Base-by-base conservation (phyloP, 92 coral and sea anemone species). In the Epizoanthus ramosus region DNA sequence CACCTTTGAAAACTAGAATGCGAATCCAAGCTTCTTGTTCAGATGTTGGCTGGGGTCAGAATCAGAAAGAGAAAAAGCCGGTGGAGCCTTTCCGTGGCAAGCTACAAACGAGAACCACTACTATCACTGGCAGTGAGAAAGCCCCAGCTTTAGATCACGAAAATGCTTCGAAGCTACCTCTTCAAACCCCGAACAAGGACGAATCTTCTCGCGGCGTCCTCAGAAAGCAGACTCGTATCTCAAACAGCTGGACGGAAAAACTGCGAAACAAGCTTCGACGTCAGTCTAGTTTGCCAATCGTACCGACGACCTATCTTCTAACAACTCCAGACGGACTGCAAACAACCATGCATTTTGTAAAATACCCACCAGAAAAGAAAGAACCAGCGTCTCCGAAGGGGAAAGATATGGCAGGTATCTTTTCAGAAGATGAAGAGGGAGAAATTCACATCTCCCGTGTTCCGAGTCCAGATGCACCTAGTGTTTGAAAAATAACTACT, bases 391-490 rank as follows among this genome's bases (percentile, higher is more conserved):
- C 95, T 31, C 90, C 98, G 0, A 37, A 79, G 4, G 28, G 75
- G 6, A 89, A 50, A 57, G 90, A 80, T 68, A 16, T 66, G 71
- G 56, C 84, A 79, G 86, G 96, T 31, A 81, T 88, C 39, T 97
- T 94, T 73, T 94, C 99, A 25, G 99, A 97, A 80, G 99, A 97
- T 79, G 99, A 97, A 79, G 99, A 97, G 37, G 95, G 91, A 22
- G 99, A 97, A 75, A 97, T 97, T 37, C 99, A 97, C 72, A 97
- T 97, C 12, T 96, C 99, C 4, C 93, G 99, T 2, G 88, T 92
- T 6, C 99, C 99, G 7, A 96, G 99, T 74, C 99, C 98, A 19
- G 99, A 94, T 56, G 92, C 91, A 15, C 91, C 99, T 1, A 96
- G 97, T 61, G 88, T 95, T 75, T 96, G 73, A 91, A 75, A 79